Evolutionary conservation across 2,888 invertebrate genomes (phyloP), one percentile per base, ranked within the genome.

Genomic region (Dicyrtoma fusca): DNA sequence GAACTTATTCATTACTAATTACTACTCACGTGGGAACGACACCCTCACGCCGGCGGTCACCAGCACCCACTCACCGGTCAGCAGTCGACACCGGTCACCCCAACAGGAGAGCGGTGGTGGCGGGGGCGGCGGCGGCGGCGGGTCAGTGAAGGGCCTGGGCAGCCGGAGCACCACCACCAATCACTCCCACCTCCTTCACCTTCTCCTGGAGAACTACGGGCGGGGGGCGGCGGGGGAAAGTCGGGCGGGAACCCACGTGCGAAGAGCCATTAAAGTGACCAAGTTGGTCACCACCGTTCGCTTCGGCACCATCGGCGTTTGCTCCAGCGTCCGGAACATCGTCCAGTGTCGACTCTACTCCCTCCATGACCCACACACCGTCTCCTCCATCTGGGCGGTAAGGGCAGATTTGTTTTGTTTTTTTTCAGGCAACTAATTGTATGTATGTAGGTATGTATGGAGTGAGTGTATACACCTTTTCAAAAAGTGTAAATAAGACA

Each of bases 271-370:
- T n/a, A 74, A 72, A 71, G 57, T 75, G 1, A 73, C 64, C 4
- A 73, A 71, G 66, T 64, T 75, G 13, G 63, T 76, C 49, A 74
- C 72, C n/a, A 74, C 71, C 11, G 55, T 76, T 65, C 66, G 76
- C 13, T 76, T 76, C 47, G 76, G 76, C 19, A 70, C 71, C 21
- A 69, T 76, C 19, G 76, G 76, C 5, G 71, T 75, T 42, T 76
- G 76, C 62, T 66, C 75, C 2, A 66, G 62, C 65, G 34, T 51
- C 5, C 62, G 42, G 17, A 26, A 51, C 44, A 23, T 59, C 34
- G 53, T 69, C 55, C 73, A 71, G 25, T 76, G 76, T 63, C 71
- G 71, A 25, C 71, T 76, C 1, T 76, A 74, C 44, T 69, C 68
- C 10, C 10, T 19, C 47, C 59, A 69, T 49, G 69, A 71, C 17